A percentile compares a stretch with the other conserved stretches of the same genome.
These are phyloP conservation scores for Hydractinia echinata DNA, from an alignment of 30 jellyfish, hydroid and myxozoan species.

Conservation along the genomic window DNA sequence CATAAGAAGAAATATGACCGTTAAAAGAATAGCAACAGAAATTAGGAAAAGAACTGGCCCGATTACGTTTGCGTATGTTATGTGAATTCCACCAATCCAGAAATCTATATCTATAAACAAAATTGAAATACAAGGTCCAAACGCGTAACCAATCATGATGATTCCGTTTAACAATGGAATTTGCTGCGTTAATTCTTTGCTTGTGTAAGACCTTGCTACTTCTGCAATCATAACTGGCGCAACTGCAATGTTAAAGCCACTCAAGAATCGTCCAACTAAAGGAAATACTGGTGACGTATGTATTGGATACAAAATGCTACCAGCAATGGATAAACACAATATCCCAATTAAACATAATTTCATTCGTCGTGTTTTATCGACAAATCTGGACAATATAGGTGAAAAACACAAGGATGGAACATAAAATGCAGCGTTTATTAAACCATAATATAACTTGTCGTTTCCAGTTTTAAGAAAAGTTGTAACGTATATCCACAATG, in stretches of 20 bases:
- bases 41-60: not conserved
- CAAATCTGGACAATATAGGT: not conserved
- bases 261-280: not conserved
- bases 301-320: not conserved
- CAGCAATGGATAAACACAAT: not conserved
- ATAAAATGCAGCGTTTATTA: not conserved
- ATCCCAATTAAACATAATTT: not conserved
- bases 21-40: not conserved
- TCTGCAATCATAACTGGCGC: not conserved
- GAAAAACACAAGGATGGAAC: not conserved
- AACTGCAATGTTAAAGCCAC: not conserved
- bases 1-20: not conserved
- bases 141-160: not conserved
- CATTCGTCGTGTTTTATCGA: slow-evolving; percentile 3
- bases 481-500: not conserved
- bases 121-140: slow-evolving; percentile 5
- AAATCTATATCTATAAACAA: not conserved
- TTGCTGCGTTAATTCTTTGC: not conserved
- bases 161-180: not conserved
- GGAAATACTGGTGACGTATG: not conserved
- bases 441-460: not conserved
- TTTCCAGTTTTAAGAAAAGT: not conserved
- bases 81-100: slow-evolving; percentile 5
- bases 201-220: not conserved
- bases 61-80: slow-evolving; percentile 3